Evolutionary conservation across 2,113 vertebrate species (phyloP).

Genomic region (Notarius quadriscutis): DNA sequence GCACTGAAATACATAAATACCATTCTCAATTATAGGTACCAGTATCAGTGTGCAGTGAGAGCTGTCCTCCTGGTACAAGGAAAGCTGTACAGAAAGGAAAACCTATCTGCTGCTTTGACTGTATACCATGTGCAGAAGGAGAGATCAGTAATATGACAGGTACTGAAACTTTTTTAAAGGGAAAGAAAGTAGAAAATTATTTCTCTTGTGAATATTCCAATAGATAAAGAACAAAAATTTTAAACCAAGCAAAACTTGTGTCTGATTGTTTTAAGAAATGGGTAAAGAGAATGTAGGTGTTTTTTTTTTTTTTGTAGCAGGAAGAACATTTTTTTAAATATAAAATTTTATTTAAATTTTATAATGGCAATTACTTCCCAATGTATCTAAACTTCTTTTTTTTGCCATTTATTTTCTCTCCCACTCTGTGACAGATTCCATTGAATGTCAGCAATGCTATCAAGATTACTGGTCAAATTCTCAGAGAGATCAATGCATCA

Average conservation of each 20-base stretch:
- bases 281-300: not conserved
- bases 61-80: constrained; percentile 53
- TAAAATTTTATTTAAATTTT: not conserved
- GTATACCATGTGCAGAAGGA: constrained; percentile 57
- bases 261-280: not conserved
- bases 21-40: constrained; percentile 24
- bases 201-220: not conserved
- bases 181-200: not conserved
- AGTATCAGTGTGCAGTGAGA: constrained; percentile 57
- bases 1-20: not conserved
- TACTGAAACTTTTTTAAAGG: constrained; percentile 6
- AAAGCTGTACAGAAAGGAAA: constrained; percentile 56
- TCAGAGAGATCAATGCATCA: constrained; percentile 43
- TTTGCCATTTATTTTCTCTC: constrained; percentile 5
- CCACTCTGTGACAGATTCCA: constrained; percentile 47
- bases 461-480: constrained; percentile 52
- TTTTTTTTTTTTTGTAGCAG: not conserved
- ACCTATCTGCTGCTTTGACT: constrained; percentile 58
- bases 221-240: not conserved
- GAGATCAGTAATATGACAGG: constrained; percentile 60
- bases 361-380: constrained; percentile 46
- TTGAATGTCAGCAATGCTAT: constrained; percentile 41
- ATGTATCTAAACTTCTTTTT: not conserved
- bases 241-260: not conserved
- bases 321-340: not conserved